Evolutionary conservation across 2,113 vertebrate species (phyloP).

Genomic region (Isurus oxyrinchus): DNA sequence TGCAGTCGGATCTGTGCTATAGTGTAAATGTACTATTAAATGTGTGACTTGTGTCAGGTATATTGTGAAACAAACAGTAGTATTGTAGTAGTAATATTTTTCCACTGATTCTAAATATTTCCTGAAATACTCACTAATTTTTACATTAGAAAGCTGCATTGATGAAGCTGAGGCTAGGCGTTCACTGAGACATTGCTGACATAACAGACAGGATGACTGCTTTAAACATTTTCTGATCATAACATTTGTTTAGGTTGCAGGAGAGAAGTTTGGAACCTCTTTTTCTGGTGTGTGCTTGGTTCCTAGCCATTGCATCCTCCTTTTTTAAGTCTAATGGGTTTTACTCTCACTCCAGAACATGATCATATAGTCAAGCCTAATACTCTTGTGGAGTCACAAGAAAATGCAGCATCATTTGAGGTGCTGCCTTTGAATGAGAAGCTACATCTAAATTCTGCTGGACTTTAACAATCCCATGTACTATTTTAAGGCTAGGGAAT

Average conservation of each 20-base stretch:
- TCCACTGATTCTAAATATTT: background rate
- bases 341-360: background rate
- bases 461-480: background rate
- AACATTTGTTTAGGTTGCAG: background rate
- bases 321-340: background rate
- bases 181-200: background rate
- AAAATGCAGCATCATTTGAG: background rate
- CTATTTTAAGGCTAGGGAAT: background rate
- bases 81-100: background rate
- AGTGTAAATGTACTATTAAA: background rate
- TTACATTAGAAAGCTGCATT: background rate
- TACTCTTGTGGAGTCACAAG: background rate
- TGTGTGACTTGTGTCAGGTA: background rate
- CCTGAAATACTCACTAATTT: background rate
- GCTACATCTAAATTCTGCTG: background rate
- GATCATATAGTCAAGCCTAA: background rate
- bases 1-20: background rate
- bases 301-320: background rate
- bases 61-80: background rate
- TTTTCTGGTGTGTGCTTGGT: background rate
- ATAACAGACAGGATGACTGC: background rate
- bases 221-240: background rate
- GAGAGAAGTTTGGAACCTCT: background rate
- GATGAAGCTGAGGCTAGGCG: background rate
- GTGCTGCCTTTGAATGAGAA: background rate